Conservation (phyloP, 53 echinoderm and acorn worm genomes). For the Hippasteria phrygiana region DNA sequence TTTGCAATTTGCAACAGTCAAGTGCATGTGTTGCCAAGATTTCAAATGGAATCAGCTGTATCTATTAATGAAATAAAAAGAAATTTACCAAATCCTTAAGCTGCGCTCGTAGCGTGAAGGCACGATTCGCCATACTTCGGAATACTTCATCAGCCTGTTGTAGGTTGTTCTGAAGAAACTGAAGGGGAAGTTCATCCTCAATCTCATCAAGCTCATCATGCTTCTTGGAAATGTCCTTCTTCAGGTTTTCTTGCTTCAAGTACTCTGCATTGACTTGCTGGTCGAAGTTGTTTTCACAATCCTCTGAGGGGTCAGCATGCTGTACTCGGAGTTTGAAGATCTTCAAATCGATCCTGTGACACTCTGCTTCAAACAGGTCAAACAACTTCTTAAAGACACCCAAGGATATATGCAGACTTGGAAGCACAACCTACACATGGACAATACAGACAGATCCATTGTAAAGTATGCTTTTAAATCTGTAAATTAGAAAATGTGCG, state of each 20-base stretch:
- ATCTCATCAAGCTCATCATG: not conserved
- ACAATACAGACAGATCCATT: not conserved
- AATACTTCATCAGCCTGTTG: not conserved
- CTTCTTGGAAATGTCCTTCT: not conserved
- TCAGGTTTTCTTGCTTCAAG: not conserved
- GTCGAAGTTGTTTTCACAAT: constrained; percentile 14
- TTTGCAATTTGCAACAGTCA: not conserved
- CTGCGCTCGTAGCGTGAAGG: not conserved
- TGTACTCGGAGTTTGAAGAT: constrained; percentile 35
- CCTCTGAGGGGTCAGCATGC: not conserved
- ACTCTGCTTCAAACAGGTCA: not conserved
- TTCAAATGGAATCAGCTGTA: not conserved
- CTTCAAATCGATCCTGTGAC: constrained; percentile 13
- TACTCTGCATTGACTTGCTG: not conserved
- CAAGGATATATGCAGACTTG: constrained; percentile 27
- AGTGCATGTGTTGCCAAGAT: not conserved
- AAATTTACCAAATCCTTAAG: not conserved
- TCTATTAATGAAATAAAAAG: not conserved
- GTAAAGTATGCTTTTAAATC: no score
- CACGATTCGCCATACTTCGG: not conserved
- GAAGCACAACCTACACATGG: constrained; percentile 19
- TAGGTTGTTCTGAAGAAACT: not conserved
- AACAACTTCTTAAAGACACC: constrained; percentile 32
- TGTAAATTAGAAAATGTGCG: not conserved
- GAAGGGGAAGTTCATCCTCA: constrained; percentile 29